Evolutionary conservation across 2,797 vertebrate genomes (phyloP), one percentile per base, ranked within the genome.

Genomic region (Ambastaia sidthimunki): DNA sequence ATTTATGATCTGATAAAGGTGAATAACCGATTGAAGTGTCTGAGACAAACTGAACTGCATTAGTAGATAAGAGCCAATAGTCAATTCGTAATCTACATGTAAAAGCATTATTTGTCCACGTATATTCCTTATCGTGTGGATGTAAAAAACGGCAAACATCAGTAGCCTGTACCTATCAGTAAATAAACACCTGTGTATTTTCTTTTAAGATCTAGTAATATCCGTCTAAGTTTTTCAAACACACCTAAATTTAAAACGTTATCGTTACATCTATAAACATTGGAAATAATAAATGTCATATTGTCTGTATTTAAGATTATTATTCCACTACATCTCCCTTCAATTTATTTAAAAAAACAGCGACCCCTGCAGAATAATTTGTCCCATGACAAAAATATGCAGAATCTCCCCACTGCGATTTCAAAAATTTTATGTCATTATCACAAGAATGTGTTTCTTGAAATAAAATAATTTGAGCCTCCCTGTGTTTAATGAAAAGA

Each of bases 1-100:
- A 65, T 37, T 2, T 34, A 34, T 65, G 62, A 37, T 65, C 62
- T 37, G 62, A 65, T 37, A 63, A 63, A 63, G 28, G 31, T 34
- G 62, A 65, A 34, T 65, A 37, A 65, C 31, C 9, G 0, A 65
- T 11, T n/a, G 18, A 65, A 65, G 62, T 65, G 9, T 37, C 16
- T 65, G 62, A 37, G 1, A 65, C 62, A 65, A 65, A 65, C 7
- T 65, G 62, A 48, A 48, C 3, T 25, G 21, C 1, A 48, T 48
- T 68, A 18, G 13, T 10, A 25, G 41, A 48, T 25, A 18, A 25
- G 13, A 48, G 3, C 21, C 41, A 48, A 18, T 21, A 47, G 0
- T 68, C 3, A 68, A 68, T 47, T 10, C 0, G 1, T 25, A 19
- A 68, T 7, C 21, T 47, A 3, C 6, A 12, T 13, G 37, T 48